A percentile compares a stretch with the other conserved stretches of the same genome.
phyloP scores from a whole-genome alignment of 2,797 vertebrate genomes.

The Tapirus indicus region DNA sequence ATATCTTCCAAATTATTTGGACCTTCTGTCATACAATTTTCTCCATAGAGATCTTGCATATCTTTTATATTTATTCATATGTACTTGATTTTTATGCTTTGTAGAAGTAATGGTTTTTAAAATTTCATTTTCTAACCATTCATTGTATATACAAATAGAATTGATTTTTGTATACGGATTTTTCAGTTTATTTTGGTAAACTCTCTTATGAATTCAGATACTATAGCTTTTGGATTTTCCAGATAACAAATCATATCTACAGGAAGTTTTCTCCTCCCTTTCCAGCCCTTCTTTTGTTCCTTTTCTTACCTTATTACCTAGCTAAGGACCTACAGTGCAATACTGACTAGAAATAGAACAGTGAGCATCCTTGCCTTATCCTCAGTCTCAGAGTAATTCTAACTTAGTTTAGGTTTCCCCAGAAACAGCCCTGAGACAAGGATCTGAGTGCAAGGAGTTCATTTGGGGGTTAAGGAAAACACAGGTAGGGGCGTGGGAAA shows the following conservation, averaged over 20 bases:
- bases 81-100: conserved; percentile 8
- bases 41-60: not conserved
- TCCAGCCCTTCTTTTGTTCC: not conserved
- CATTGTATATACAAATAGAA: conserved; percentile 52
- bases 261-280: not conserved
- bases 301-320: not conserved
- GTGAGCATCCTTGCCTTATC: not conserved
- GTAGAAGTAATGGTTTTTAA: conserved; percentile 35
- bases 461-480: not conserved
- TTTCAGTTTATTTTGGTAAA: conserved; percentile 19
- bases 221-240: conserved; percentile 31
- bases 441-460: not conserved
- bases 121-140: conserved; percentile 58
- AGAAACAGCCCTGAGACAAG: not conserved
- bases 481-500: not conserved
- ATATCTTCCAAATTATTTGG: conserved; percentile 44
- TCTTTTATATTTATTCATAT: conserved; percentile 57
- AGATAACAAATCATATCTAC: not conserved
- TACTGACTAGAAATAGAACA: not conserved
- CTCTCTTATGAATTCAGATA: conserved; percentile 37
- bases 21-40: conserved; percentile 29
- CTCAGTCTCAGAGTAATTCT: not conserved
- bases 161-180: conserved; percentile 39
- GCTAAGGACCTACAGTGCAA: not conserved
- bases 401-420: not conserved